Conservation (phyloP, 2,888 invertebrate genomes). For the Xylota sylvarum region DNA sequence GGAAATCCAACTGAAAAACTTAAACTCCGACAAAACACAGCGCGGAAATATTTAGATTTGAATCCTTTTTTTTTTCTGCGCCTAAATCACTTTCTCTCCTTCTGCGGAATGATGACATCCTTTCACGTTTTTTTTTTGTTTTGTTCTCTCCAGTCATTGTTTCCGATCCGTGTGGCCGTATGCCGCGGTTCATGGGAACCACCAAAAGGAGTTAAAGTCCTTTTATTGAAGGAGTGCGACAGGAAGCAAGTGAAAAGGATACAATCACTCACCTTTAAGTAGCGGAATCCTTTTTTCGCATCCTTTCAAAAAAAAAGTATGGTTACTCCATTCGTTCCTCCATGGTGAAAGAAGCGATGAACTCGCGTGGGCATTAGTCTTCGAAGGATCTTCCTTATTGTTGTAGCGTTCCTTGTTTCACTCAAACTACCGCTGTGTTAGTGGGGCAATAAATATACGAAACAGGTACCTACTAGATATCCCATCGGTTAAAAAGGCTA, state of each 20-base stretch:
- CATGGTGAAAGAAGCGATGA: neutral
- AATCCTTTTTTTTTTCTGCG: constrained; percentile 52
- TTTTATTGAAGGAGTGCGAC: constrained; percentile 53
- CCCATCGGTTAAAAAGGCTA: constrained; percentile 25
- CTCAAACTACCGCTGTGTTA: constrained; percentile 52
- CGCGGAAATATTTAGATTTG: constrained; percentile 64
- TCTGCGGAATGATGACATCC: constrained; percentile 28
- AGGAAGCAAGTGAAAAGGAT: neutral
- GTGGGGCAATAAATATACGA: constrained; percentile 64
- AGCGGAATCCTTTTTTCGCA: constrained; percentile 29
- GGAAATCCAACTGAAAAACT: neutral
- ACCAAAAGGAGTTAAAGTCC: constrained; percentile 54
- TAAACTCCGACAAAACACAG: constrained; percentile 1
- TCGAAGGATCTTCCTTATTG: neutral
- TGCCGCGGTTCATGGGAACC: constrained; percentile 53
- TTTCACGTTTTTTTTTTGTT: constrained; percentile 15
- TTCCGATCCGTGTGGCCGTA: constrained; percentile 41
- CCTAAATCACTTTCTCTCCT: constrained; percentile 35
- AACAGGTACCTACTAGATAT: constrained; percentile 10
- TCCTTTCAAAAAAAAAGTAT: neutral
- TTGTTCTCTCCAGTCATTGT: neutral
- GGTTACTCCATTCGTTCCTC: no score
- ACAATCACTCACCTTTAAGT: neutral
- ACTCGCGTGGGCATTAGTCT: constrained; percentile 6
- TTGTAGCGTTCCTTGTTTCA: constrained; percentile 9